These are phyloP conservation scores for Loripinus fragilis DNA, from an alignment of 2,888 invertebrate species.

Conservation along the genomic window DNA sequence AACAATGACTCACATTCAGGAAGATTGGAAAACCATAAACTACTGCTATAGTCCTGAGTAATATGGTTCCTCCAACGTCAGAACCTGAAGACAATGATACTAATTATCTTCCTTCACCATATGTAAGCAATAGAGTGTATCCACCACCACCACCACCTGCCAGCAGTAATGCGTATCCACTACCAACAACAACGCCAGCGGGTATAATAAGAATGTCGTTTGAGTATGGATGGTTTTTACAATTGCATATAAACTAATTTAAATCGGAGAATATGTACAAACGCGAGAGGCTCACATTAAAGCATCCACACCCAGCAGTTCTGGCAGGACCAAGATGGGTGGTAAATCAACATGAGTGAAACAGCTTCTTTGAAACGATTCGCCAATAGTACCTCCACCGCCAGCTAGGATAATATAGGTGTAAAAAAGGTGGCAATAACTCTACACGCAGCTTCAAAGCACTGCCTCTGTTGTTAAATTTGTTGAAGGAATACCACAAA, in stretches of 20 bases:
- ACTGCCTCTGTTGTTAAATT: not conserved
- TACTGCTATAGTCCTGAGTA: not conserved
- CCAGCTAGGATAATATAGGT: not conserved
- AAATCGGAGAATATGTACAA: too few relatives aligned
- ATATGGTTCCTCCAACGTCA: not conserved
- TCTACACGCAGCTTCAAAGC: not conserved
- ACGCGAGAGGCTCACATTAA: not conserved
- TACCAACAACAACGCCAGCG: not conserved
- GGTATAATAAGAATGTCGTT: not conserved
- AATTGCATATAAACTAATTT: too few relatives aligned
- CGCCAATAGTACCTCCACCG: not conserved
- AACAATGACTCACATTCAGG: too few relatives aligned
- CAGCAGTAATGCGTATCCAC: not conserved
- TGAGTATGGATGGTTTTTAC: too few relatives aligned
- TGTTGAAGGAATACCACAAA: not conserved
- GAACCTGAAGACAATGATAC: not conserved
- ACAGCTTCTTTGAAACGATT: not conserved
- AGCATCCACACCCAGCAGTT: not conserved
- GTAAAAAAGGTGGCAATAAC: not conserved
- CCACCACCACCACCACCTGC: not conserved
- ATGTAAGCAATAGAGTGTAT: not conserved
- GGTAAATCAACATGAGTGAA: constrained; percentile 11
- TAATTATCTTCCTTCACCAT: not conserved
- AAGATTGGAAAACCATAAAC: not conserved
- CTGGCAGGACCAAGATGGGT: not conserved